These are phyloP conservation scores for Thunnus albacares DNA, from an alignment of 2,797 vertebrate species.

Conservation along the genomic window DNA sequence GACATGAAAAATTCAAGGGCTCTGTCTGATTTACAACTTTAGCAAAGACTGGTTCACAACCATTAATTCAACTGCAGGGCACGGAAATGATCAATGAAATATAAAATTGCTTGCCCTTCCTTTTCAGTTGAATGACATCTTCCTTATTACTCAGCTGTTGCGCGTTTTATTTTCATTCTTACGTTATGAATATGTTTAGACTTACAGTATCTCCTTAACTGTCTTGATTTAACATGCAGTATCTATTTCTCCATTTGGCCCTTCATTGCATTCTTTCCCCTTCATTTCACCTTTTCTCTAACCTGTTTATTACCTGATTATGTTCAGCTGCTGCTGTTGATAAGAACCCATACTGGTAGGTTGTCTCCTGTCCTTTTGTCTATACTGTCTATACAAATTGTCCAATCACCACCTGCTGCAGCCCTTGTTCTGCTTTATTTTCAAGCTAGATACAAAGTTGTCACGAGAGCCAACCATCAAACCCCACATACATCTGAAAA, in stretches of 20 bases:
- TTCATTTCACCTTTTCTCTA: slow-evolving; percentile 64
- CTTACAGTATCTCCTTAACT: slow-evolving; percentile 31
- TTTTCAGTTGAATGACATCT: slow-evolving; percentile 12
- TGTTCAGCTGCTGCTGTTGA: slow-evolving; percentile 55
- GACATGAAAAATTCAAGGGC: background rate
- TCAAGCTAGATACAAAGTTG: slow-evolving; percentile 43
- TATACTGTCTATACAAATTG: slow-evolving; percentile 31
- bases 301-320: slow-evolving; percentile 22
- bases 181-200: background rate
- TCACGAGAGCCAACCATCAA: slow-evolving; percentile 28
- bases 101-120: background rate
- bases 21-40: slow-evolving; percentile 10
- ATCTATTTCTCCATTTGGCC: slow-evolving; percentile 47
- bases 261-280: slow-evolving; percentile 36
- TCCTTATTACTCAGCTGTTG: background rate
- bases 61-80: background rate
- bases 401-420: slow-evolving; percentile 27
- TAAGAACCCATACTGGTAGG: slow-evolving; percentile 40
- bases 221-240: slow-evolving; percentile 35
- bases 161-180: slow-evolving; percentile 15
- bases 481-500: slow-evolving; percentile 22
- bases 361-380: slow-evolving; percentile 49
- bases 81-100: background rate
- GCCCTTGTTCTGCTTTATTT: slow-evolving; percentile 38
- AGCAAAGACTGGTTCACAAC: background rate